Conservation (phyloP, 2,113 vertebrate genomes). For the Cnemophilus loriae region DNA sequence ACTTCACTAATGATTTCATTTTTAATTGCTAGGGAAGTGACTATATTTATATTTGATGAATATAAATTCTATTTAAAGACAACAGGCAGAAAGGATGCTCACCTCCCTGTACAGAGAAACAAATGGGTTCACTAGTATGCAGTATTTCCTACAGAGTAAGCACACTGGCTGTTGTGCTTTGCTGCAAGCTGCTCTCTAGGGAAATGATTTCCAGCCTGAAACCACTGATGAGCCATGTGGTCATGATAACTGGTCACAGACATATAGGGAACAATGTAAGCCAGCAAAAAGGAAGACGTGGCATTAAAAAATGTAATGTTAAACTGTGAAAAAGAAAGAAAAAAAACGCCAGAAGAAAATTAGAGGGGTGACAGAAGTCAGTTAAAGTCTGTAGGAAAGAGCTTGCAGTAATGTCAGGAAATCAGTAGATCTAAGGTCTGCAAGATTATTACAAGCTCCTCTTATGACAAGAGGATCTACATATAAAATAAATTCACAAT, state of each 20-base stretch:
- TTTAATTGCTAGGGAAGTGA: not conserved
- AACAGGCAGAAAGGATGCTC: not conserved
- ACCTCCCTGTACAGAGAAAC: not conserved
- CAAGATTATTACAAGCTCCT: not conserved
- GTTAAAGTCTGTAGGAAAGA: not conserved
- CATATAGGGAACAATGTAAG: not conserved
- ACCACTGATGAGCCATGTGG: not conserved
- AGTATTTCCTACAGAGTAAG: not conserved
- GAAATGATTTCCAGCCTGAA: not conserved
- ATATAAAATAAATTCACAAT: not conserved
- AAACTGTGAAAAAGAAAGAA: not conserved
- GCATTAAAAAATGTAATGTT: not conserved
- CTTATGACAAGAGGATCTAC: not conserved
- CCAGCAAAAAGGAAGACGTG: not conserved
- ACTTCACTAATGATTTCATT: not conserved
- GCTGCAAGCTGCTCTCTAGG: not conserved
- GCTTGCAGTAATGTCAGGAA: not conserved
- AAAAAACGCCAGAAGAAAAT: not conserved
- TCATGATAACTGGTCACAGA: not conserved
- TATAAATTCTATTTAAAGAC: not conserved
- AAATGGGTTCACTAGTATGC: not conserved
- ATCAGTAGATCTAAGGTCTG: not conserved
- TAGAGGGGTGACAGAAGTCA: not conserved
- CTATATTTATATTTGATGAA: not conserved
- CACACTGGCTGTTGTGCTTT: not conserved